Percentiles rank a stretch among this genome's conserved stretches.
phyloP scores from a whole-genome alignment of 2,797 vertebrate genomes.

The Paratrypauchen microcephalus region DNA sequence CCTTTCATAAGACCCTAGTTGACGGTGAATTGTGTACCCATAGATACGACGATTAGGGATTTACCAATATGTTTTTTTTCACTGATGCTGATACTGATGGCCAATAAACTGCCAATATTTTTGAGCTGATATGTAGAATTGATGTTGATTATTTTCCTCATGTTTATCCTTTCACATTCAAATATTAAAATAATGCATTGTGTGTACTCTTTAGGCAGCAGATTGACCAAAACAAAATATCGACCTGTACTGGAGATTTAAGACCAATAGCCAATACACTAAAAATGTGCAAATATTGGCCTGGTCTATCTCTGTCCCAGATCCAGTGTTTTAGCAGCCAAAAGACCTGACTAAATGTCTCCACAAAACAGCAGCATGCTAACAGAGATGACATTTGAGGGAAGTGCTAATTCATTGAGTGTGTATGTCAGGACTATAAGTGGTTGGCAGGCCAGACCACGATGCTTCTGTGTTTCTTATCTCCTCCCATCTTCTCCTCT shows the following conservation, averaged over 20 bases:
- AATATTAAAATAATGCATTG: not conserved
- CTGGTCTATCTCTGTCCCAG: not conserved
- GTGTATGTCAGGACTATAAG: not conserved
- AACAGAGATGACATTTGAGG: constrained; percentile 11
- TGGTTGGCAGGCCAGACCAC: not conserved
- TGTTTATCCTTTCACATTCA: too few species aligned
- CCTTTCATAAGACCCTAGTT: not conserved
- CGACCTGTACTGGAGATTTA: too few species aligned
- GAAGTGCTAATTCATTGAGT: constrained; percentile 16
- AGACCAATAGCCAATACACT: too few species aligned
- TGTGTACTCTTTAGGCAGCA: too few species aligned
- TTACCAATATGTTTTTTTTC: too few species aligned
- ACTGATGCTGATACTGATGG: too few species aligned
- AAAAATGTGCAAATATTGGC: not conserved
- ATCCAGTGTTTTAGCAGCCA: constrained; percentile 7
- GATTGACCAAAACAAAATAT: too few species aligned
- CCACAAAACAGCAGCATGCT: not conserved
- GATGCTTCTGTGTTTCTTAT: constrained; percentile 9
- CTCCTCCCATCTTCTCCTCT: constrained; percentile 2
- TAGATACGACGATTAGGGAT: too few species aligned
- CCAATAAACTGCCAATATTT: too few species aligned
- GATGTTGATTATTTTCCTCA: too few species aligned
- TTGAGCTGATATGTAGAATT: too few species aligned
- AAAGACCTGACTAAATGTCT: not conserved
- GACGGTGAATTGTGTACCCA: too few species aligned